These are phyloP conservation scores for Colaptes auratus DNA, from an alignment of 2,113 vertebrate genomes.

Conservation along the genomic window DNA sequence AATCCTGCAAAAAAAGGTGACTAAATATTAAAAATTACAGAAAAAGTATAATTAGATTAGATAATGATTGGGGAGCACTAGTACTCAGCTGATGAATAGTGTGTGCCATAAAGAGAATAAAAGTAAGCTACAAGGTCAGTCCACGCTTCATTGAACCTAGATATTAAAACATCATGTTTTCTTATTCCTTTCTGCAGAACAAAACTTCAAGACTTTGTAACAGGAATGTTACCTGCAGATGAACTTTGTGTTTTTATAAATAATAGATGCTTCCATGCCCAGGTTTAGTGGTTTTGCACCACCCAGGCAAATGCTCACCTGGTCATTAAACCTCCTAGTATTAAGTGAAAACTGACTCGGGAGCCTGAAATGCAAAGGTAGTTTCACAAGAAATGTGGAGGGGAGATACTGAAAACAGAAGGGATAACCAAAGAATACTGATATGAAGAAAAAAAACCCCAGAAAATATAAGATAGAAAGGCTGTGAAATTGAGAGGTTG, in stretches of 20 bases:
- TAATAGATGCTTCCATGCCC: background rate
- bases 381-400: background rate
- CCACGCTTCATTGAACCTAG: background rate
- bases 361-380: background rate
- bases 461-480: background rate
- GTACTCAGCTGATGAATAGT: background rate
- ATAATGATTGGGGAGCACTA: background rate
- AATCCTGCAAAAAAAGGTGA: background rate
- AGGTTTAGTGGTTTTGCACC: background rate
- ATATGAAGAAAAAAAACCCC: background rate
- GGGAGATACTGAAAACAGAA: background rate
- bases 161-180: background rate
- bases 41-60: background rate
- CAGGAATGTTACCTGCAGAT: background rate
- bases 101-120: background rate
- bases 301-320: background rate
- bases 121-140: background rate
- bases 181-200: background rate
- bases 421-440: background rate
- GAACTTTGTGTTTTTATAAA: constrained; percentile 9
- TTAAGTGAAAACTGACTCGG: background rate
- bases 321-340: background rate
- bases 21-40: background rate
- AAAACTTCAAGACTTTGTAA: background rate
- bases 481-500: background rate